Base-by-base conservation (phyloP, 2,888 invertebrate genomes). In the Nematopogon swammerdamellus region DNA sequence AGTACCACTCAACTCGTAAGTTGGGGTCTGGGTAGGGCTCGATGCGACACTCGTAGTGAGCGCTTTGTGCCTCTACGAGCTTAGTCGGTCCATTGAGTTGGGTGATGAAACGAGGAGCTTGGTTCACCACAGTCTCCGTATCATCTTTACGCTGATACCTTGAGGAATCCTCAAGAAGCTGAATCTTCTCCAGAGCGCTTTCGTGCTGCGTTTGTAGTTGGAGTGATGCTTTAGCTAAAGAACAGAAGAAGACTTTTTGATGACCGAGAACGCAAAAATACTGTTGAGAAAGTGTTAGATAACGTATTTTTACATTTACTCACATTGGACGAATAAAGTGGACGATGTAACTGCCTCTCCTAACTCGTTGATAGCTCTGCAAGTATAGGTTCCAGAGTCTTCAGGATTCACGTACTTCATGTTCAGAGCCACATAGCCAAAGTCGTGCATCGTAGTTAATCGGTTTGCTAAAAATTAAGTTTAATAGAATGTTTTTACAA, bases 281-380 rank as follows among this genome's bases (percentile, higher is more conserved):
- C n/a, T n/a, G n/a, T 48, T 18, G 45, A 10, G 44, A 2, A 44
- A 36, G n/a, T n/a, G n/a, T n/a, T n/a, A n/a, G n/a, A n/a, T n/a
- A n/a, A n/a, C n/a, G n/a, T n/a, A n/a, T n/a, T n/a, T n/a, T n/a
- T n/a, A n/a, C n/a, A n/a, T n/a, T n/a, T 59, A 81, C 85, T 85
- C 77, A 87, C 89, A 90, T 81, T 93, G 91, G 2, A 94, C 94
- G 60, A 89, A 87, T 14, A 98, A 80, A 2, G 95, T 92, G 8
- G 97, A 94, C 6, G 96, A 94, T 43, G 96, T 96, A 1, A 95
- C 92, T 17, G 97, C 97, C 80, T 97, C 93, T 50, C 97, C 97
- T 50, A 96, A 80, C 58, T 95, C 94, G 62, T 97, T 96, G 10
- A 87, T 83, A 42, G 97, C 96, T 51, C 95, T 86, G 67, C 97